These are phyloP conservation scores for Morus bassanus DNA, from an alignment of 2,797 vertebrate species.

Conservation along the genomic window DNA sequence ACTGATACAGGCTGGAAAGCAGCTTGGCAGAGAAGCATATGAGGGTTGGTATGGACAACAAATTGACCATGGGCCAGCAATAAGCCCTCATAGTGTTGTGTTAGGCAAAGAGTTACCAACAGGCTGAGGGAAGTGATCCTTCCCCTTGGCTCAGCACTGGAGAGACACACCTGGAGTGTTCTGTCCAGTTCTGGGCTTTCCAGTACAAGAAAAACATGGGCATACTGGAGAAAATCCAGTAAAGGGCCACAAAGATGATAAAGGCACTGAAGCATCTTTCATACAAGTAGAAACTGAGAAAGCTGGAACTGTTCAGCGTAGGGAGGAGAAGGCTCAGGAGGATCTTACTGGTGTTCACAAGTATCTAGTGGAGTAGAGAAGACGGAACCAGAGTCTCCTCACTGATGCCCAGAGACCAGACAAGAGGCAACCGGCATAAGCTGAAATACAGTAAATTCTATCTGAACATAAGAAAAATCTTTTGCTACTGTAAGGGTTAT, in stretches of 20 bases:
- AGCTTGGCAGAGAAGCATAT: background rate
- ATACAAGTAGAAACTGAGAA: background rate
- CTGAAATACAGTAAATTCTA: background rate
- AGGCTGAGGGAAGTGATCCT: background rate
- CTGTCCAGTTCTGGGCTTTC: background rate
- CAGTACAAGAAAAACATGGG: background rate
- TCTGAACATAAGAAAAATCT: background rate
- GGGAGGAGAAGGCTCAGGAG: background rate
- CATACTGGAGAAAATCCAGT: background rate
- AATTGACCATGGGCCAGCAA: background rate
- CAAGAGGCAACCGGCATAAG: background rate
- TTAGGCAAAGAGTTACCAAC: background rate
- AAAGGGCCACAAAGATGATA: background rate
- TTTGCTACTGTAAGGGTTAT: background rate
- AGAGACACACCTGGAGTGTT: background rate
- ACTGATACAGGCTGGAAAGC: background rate
- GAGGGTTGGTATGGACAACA: background rate
- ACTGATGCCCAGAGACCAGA: background rate
- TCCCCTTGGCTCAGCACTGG: background rate
- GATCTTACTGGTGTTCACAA: background rate
- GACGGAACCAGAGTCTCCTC: background rate
- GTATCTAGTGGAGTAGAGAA: background rate
- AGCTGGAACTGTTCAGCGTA: background rate
- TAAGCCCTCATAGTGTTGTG: accelerated
- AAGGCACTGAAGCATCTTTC: background rate